Percentiles rank a stretch among this genome's conserved stretches.
Conservation (phyloP, 1,140 invertebrate species). For the Musca domestica region DNA sequence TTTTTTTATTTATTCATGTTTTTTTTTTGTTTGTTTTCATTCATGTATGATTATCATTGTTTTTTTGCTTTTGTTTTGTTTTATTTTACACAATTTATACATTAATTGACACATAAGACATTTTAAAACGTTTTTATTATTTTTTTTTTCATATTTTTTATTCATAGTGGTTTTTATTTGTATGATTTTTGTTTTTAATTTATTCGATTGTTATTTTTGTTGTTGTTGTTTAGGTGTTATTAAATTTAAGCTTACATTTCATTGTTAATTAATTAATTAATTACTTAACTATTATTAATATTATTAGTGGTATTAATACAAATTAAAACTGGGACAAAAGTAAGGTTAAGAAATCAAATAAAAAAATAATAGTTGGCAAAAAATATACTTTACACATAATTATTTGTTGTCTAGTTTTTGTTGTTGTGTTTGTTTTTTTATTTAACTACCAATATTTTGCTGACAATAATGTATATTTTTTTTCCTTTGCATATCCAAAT, state of each 20-base stretch:
- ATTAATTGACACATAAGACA: constrained; percentile 22
- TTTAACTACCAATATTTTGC: too few relatives aligned
- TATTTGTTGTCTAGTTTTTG: too few relatives aligned
- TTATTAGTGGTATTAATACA: not conserved
- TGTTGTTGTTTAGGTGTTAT: too few relatives aligned
- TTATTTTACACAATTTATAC: constrained; percentile 21
- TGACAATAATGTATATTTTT: too few relatives aligned
- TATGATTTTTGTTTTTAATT: not conserved
- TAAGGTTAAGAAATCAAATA: too few relatives aligned
- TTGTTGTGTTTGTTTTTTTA: too few relatives aligned
- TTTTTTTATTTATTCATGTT: not conserved
- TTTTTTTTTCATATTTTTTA: not conserved
- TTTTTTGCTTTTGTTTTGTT: not conserved
- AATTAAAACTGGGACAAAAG: too few relatives aligned
- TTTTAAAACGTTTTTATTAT: not conserved
- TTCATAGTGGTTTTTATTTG: not conserved
- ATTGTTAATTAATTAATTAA: too few relatives aligned
- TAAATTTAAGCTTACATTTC: not conserved
- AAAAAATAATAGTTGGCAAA: too few relatives aligned
- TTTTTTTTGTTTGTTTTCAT: not conserved
- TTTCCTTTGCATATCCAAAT: too few relatives aligned
- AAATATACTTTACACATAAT: too few relatives aligned
- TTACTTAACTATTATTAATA: too few relatives aligned
- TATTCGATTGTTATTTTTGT: not conserved
- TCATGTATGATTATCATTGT: not conserved